Evolutionary conservation across 2,113 vertebrate genomes (phyloP).

Genomic region (Chitala chitala): DNA sequence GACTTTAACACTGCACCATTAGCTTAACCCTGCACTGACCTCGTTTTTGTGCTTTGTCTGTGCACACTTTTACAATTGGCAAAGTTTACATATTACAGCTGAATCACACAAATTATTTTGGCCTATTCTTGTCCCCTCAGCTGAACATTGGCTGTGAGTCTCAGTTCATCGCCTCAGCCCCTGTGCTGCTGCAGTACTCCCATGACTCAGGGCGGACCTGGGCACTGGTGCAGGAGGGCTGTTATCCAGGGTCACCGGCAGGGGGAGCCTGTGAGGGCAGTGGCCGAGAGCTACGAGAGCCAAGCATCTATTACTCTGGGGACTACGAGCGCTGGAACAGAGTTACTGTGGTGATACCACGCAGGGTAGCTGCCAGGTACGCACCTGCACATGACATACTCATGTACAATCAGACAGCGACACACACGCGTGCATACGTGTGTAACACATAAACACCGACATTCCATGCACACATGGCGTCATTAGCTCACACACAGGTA

Average conservation of each 20-base stretch:
- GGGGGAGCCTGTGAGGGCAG: conserved; percentile 80
- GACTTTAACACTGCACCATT: background rate
- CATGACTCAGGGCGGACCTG: conserved; percentile 91
- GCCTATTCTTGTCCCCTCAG: conserved; percentile 48
- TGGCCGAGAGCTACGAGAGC: conserved; percentile 79
- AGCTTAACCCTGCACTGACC: background rate
- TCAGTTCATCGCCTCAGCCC: conserved; percentile 76
- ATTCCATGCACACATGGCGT: no score
- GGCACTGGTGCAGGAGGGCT: conserved; percentile 85
- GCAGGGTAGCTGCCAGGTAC: conserved; percentile 85
- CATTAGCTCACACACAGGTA: no score
- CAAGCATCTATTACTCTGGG: conserved; percentile 77
- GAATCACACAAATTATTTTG: background rate
- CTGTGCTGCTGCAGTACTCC: conserved; percentile 89
- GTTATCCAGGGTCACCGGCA: conserved; percentile 79
- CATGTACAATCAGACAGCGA: no score
- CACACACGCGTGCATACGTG: no score
- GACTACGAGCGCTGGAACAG: conserved; percentile 96
- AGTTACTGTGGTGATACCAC: conserved; percentile 80
- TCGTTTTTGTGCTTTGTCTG: background rate
- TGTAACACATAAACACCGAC: no score
- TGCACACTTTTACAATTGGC: background rate
- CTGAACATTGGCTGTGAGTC: conserved; percentile 85
- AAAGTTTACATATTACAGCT: no score
- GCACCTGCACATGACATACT: background rate